phyloP scores from a whole-genome alignment of 2,888 invertebrate species.

The Herminia tarsipennalis region DNA sequence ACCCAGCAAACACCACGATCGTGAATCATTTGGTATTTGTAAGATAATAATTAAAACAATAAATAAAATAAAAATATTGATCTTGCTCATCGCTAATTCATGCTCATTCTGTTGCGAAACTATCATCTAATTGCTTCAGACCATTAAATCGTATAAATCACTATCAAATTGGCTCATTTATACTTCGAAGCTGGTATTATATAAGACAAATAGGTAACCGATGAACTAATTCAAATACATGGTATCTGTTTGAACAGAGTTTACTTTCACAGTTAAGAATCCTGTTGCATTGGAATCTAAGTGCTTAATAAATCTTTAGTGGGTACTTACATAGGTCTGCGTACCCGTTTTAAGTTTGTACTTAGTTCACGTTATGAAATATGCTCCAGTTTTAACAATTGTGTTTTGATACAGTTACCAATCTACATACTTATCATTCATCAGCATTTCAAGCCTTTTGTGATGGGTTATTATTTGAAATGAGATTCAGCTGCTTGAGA shows the following conservation, averaged over 20 bases:
- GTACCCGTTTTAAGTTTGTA: constrained; percentile 12
- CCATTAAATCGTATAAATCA: constrained; percentile 47
- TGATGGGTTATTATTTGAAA: constrained; percentile 3
- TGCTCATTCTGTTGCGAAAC: constrained; percentile 32
- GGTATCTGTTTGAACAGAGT: constrained; percentile 32
- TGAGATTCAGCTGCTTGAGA: neutral
- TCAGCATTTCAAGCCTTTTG: constrained; percentile 15
- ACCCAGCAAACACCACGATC: constrained; percentile 1
- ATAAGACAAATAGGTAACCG: constrained; percentile 24
- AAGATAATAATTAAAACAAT: constrained; percentile 15
- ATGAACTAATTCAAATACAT: constrained; percentile 25
- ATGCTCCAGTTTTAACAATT: constrained; percentile 32
- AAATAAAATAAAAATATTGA: constrained; percentile 18
- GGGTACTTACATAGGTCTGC: constrained; percentile 6
- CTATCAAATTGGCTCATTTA: constrained; percentile 41
- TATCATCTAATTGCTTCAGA: constrained; percentile 38
- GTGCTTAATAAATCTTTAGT: constrained; percentile 40
- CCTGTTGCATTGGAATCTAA: constrained; percentile 41
- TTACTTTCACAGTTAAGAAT: constrained; percentile 59
- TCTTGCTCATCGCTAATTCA: constrained; percentile 42
- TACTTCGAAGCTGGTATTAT: constrained; percentile 42
- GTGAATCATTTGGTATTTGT: constrained; percentile 18
- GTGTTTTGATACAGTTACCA: constrained; percentile 23
- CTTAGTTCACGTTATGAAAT: constrained; percentile 44
- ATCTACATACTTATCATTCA: constrained; percentile 17